phyloP scores from a whole-genome alignment of 2,113 vertebrate species.

The Athene cunicularia region DNA sequence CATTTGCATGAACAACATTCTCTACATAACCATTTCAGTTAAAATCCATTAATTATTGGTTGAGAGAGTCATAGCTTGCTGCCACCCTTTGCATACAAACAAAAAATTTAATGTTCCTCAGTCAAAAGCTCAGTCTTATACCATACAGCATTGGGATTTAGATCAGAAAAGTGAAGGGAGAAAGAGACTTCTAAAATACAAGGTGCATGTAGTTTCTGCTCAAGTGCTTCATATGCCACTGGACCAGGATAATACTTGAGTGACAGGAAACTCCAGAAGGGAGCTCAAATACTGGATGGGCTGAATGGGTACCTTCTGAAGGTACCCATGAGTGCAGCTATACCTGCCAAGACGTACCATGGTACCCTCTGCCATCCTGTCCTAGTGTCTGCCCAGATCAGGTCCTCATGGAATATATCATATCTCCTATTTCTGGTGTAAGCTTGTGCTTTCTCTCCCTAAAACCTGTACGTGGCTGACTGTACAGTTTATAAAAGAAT shows the following conservation, averaged over 20 bases:
- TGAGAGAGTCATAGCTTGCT: background rate
- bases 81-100: background rate
- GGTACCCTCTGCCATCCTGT: background rate
- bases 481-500: background rate
- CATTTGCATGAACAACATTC: constrained; percentile 8
- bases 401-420: background rate
- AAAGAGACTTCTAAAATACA: background rate
- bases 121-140: background rate
- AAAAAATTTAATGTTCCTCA: background rate
- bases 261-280: background rate
- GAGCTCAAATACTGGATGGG: background rate
- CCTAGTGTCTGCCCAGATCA: background rate
- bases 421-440: background rate
- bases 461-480: background rate
- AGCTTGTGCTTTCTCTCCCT: background rate
- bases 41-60: constrained; percentile 28
- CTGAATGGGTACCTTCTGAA: background rate
- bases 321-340: background rate
- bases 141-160: background rate
- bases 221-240: fast-evolving
- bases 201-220: background rate
- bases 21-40: background rate
- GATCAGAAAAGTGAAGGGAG: background rate
- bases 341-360: background rate
- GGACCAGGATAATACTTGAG: background rate